Conservation (phyloP, 2,888 invertebrate species). For the Drosophila vallismaia region DNA sequence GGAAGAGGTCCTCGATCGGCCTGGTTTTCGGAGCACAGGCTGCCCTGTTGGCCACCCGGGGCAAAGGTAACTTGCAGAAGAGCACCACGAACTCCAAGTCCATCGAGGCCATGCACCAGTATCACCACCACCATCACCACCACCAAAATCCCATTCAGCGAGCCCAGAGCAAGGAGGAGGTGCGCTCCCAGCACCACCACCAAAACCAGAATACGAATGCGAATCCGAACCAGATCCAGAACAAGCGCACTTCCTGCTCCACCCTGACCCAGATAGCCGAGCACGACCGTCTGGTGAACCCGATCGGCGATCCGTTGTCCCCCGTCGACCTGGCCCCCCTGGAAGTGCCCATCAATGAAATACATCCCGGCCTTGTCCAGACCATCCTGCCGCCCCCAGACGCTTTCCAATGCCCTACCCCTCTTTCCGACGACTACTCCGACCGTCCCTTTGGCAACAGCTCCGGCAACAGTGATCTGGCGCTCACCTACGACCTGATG, state of each 20-base stretch:
- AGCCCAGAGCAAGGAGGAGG: slow-evolving; percentile 82
- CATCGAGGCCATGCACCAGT: slow-evolving; percentile 77
- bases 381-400: slow-evolving; percentile 90
- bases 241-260: slow-evolving; percentile 84
- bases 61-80: slow-evolving; percentile 81
- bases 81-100: slow-evolving; percentile 80
- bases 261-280: slow-evolving; percentile 80
- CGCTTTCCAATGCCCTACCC: slow-evolving; percentile 89
- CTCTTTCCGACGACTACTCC: slow-evolving; percentile 86
- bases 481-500: slow-evolving; percentile 89
- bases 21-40: slow-evolving; percentile 83
- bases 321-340: slow-evolving; percentile 83
- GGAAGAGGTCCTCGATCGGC: slow-evolving; percentile 84
- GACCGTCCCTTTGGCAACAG: slow-evolving; percentile 86
- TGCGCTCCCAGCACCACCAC: slow-evolving; percentile 84
- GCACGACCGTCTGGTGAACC: slow-evolving; percentile 72
- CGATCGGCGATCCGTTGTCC: slow-evolving; percentile 73
- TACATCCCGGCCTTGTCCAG: slow-evolving; percentile 85
- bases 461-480: slow-evolving; percentile 85
- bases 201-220: slow-evolving; percentile 57
- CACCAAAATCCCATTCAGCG: slow-evolving; percentile 59
- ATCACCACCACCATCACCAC: slow-evolving; percentile 37
- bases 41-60: slow-evolving; percentile 82
- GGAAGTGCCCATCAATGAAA: slow-evolving; percentile 80
- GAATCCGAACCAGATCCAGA: slow-evolving; percentile 10